Conservation (phyloP, 2,888 invertebrate species). For the Chymomyza procnemis region DNA sequence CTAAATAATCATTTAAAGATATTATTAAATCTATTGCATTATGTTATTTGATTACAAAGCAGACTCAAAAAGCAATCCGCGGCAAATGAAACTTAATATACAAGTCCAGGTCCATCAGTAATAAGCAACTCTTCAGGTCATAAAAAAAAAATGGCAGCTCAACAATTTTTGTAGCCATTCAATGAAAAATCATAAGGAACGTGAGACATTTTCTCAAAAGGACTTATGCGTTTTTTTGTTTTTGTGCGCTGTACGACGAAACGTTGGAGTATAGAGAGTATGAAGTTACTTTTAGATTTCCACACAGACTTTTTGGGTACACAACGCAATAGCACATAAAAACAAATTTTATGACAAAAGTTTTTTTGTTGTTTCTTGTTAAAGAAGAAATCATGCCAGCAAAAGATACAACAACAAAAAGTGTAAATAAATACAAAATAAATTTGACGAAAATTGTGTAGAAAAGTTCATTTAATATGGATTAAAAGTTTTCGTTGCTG, state of each 20-base stretch:
- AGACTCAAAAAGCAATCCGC: not conserved
- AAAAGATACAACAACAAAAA: conserved; percentile 41
- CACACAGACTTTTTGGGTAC: not conserved
- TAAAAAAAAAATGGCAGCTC: conserved; percentile 38
- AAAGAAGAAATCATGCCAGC: not conserved
- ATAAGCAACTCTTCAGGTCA: conserved; percentile 38
- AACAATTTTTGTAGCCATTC: conserved; percentile 53
- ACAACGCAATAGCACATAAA: conserved; percentile 43
- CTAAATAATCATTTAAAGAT: not conserved
- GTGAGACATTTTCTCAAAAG: conserved; percentile 42
- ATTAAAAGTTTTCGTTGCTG: conserved; percentile 57
- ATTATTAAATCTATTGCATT: not conserved
- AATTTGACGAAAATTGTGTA: conserved; percentile 60
- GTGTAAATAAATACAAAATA: conserved; percentile 63
- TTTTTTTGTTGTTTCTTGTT: conserved; percentile 46
- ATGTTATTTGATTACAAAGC: not conserved
- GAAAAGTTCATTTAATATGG: conserved; percentile 66
- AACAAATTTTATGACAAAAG: conserved; percentile 62
- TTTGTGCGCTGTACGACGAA: not conserved
- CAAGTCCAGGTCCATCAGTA: conserved; percentile 25
- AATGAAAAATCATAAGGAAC: conserved; percentile 60
- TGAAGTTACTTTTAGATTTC: not conserved
- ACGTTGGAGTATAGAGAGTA: not conserved
- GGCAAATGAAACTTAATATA: not conserved
- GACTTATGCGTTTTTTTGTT: not conserved